A percentile compares a stretch with the other conserved stretches of the same genome.
These are phyloP conservation scores for Oreocharis arfaki DNA, from an alignment of 2,113 vertebrate species.

Conservation along the genomic window DNA sequence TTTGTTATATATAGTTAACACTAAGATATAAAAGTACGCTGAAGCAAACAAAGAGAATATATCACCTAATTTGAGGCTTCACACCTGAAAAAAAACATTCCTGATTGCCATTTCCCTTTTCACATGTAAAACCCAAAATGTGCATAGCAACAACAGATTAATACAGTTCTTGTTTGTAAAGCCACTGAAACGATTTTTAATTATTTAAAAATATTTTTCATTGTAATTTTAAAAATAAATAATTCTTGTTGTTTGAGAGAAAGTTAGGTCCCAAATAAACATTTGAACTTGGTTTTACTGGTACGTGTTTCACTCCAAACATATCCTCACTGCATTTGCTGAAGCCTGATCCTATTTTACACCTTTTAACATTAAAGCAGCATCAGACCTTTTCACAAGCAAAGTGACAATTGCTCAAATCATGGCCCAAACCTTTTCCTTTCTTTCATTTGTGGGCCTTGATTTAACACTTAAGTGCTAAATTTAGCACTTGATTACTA, in stretches of 20 bases:
- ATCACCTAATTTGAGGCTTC: background rate
- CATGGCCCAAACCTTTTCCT: background rate
- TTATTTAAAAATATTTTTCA: fast-evolving
- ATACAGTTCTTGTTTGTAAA: background rate
- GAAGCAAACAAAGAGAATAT: background rate
- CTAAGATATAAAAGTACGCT: background rate
- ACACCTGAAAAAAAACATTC: background rate
- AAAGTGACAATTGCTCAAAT: background rate
- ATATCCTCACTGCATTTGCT: background rate
- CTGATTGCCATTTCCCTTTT: background rate
- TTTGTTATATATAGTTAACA: background rate
- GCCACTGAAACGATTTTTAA: background rate
- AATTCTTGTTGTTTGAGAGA: background rate
- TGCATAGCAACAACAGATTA: background rate
- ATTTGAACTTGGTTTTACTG: background rate
- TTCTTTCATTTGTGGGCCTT: background rate
- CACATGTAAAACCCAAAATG: background rate
- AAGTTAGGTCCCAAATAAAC: background rate
- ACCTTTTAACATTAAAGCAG: background rate
- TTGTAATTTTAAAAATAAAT: background rate
- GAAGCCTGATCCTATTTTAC: background rate
- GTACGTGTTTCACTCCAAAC: fast-evolving
- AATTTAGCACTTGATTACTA: background rate
- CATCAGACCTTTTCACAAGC: background rate
- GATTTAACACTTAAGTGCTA: background rate